Percentiles rank a stretch among this genome's conserved stretches.
These are phyloP conservation scores for Drosophila mulleri DNA, from an alignment of 2,888 invertebrate species.

Conservation along the genomic window DNA sequence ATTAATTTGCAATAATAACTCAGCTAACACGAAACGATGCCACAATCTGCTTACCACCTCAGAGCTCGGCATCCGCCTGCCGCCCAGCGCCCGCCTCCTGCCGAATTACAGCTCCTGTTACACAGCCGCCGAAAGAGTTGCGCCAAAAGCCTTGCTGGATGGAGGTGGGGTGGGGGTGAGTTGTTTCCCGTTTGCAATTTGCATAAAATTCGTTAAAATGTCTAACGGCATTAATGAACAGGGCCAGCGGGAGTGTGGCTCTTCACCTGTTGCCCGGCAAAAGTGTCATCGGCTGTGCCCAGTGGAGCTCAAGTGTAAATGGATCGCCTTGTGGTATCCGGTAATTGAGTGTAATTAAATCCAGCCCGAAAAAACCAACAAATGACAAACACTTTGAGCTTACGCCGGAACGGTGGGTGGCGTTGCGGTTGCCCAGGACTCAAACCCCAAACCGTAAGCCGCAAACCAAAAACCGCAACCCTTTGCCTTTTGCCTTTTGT, in stretches of 20 bases:
- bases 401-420: slow-evolving; percentile 11
- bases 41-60: slow-evolving; percentile 61
- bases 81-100: background rate
- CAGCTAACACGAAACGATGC: slow-evolving; percentile 73
- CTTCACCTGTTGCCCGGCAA: slow-evolving; percentile 61
- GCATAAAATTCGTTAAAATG: slow-evolving; percentile 83
- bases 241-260: slow-evolving; percentile 5
- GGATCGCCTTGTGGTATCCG: slow-evolving; percentile 81
- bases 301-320: slow-evolving; percentile 69
- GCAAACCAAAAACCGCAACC: slow-evolving; percentile 28
- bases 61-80: background rate
- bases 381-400: slow-evolving; percentile 77
- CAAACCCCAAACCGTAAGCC: slow-evolving; percentile 32
- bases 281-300: slow-evolving; percentile 43
- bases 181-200: slow-evolving; percentile 85
- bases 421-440: slow-evolving; percentile 24
- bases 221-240: slow-evolving; percentile 80
- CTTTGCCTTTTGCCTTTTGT: slow-evolving; percentile 46
- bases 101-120: slow-evolving; percentile 28
- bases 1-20: slow-evolving; percentile 84
- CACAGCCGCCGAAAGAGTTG: slow-evolving; percentile 49
- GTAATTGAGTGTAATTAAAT: slow-evolving; percentile 85
- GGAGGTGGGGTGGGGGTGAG: slow-evolving; percentile 34
- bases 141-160: slow-evolving; percentile 21
- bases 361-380: slow-evolving; percentile 57